These are phyloP conservation scores for Melieria picta DNA, from an alignment of 2,888 invertebrate species.

Conservation along the genomic window DNA sequence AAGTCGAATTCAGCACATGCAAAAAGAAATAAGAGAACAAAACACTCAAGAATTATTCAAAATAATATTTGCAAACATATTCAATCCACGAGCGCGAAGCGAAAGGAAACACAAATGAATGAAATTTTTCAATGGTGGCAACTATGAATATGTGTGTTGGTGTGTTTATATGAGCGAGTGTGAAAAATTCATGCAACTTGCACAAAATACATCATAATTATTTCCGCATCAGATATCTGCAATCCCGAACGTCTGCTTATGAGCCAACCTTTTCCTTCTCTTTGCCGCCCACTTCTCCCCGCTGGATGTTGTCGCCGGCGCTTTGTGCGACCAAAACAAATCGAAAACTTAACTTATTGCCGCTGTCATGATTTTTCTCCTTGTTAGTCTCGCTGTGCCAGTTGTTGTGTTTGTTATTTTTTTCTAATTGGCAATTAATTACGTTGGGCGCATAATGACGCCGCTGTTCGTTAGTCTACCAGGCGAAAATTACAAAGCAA, in stretches of 20 bases:
- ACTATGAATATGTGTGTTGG: neutral
- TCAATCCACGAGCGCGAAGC: neutral
- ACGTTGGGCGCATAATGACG: slow-evolving; percentile 15
- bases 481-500: neutral
- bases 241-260: too few species aligned
- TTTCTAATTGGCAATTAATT: slow-evolving; percentile 28
- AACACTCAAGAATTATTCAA: neutral
- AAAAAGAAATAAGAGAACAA: slow-evolving; percentile 6
- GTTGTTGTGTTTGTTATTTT: neutral
- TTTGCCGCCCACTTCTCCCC: neutral
- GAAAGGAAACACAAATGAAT: neutral
- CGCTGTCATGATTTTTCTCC: neutral
- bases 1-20: neutral
- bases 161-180: neutral
- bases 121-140: too few species aligned
- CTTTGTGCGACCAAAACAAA: neutral
- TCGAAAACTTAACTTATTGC: slow-evolving; percentile 1
- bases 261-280: neutral
- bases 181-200: neutral
- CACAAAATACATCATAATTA: neutral
- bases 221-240: neutral
- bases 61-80: neutral
- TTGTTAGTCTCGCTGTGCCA: neutral
- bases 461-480: neutral
- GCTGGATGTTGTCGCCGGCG: too few species aligned